A percentile compares a stretch with the other conserved stretches of the same genome.
phyloP scores from a whole-genome alignment of 1,140 invertebrate species.

The Drosophila subobscura region DNA sequence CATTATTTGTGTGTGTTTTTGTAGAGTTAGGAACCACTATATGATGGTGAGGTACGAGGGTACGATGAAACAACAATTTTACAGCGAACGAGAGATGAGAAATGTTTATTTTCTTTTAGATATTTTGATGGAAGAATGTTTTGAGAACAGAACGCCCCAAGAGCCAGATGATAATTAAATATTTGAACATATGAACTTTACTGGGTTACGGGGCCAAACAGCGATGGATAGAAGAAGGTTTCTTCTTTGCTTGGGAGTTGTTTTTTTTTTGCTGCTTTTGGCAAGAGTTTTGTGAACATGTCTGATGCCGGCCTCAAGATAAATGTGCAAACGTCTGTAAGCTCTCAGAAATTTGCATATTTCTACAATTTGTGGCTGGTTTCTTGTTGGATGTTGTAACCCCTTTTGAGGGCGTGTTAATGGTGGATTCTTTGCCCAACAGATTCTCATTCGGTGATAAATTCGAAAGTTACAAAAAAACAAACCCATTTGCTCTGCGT shows the following conservation, averaged over 20 bases:
- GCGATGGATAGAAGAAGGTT: background rate
- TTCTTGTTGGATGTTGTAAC: conserved; percentile 50
- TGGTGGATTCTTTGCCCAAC: conserved; percentile 44
- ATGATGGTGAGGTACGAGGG: conserved; percentile 1
- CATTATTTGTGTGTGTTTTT: background rate
- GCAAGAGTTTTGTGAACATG: conserved; percentile 54
- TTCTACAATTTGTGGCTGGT: conserved; percentile 60
- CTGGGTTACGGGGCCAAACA: conserved; percentile 62
- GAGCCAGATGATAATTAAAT: conserved; percentile 66
- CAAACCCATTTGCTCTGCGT: background rate
- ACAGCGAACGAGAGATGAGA: conserved; percentile 23
- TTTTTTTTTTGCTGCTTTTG: conserved; percentile 43
- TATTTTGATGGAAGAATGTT: conserved; percentile 40
- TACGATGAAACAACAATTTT: conserved; percentile 59
- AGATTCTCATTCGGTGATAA: conserved; percentile 53
- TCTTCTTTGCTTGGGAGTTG: conserved; percentile 17
- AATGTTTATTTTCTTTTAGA: conserved; percentile 25
- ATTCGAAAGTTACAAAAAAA: conserved; percentile 55
- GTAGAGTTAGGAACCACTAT: conserved; percentile 1
- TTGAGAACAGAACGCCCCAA: conserved; percentile 32
- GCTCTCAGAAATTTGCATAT: conserved; percentile 60
- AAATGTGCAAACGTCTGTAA: conserved; percentile 47
- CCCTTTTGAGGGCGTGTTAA: conserved; percentile 57
- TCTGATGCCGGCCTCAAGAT: conserved; percentile 61
- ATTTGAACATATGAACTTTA: conserved; percentile 77